Evolutionary conservation across 2,797 vertebrate species (phyloP).

Genomic region (Botia almorhae): DNA sequence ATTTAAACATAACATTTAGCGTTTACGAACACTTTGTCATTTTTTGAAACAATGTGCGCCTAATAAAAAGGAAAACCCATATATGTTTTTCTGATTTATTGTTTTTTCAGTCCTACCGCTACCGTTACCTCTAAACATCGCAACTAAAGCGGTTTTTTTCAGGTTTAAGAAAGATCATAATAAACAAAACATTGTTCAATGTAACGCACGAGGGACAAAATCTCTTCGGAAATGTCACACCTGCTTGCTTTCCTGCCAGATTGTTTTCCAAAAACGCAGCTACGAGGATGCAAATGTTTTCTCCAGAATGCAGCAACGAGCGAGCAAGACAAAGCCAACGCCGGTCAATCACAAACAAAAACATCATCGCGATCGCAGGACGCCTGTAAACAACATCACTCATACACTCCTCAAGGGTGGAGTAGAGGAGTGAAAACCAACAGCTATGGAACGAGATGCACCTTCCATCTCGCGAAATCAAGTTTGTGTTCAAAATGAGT

Average conservation of each 20-base stretch:
- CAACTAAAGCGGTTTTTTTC: no score
- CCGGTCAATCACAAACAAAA: slow-evolving; percentile 25
- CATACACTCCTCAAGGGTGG: not conserved
- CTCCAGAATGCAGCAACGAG: not conserved
- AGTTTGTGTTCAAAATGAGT: slow-evolving; percentile 66
- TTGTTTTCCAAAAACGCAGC: not conserved
- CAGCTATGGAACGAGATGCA: slow-evolving; percentile 27
- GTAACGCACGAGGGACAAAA: not conserved
- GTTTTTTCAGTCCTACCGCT: no score
- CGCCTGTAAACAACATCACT: slow-evolving; percentile 18
- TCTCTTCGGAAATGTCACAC: not conserved
- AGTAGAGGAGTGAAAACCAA: slow-evolving; percentile 23
- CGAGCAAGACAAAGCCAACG: slow-evolving; percentile 16
- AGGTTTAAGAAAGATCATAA: not conserved
- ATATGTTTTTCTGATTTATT: no score
- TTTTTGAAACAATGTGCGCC: no score
- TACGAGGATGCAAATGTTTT: not conserved
- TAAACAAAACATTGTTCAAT: slow-evolving; percentile 9
- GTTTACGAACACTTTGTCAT: no score
- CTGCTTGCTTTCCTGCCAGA: not conserved
- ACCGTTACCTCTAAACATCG: no score
- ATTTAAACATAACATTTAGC: no score
- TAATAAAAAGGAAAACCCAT: no score
- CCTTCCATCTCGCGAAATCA: slow-evolving; percentile 53
- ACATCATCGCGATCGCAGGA: not conserved